Evolutionary conservation across 2,797 vertebrate genomes (phyloP).

Genomic region (Hippopotamyrus pictus): DNA sequence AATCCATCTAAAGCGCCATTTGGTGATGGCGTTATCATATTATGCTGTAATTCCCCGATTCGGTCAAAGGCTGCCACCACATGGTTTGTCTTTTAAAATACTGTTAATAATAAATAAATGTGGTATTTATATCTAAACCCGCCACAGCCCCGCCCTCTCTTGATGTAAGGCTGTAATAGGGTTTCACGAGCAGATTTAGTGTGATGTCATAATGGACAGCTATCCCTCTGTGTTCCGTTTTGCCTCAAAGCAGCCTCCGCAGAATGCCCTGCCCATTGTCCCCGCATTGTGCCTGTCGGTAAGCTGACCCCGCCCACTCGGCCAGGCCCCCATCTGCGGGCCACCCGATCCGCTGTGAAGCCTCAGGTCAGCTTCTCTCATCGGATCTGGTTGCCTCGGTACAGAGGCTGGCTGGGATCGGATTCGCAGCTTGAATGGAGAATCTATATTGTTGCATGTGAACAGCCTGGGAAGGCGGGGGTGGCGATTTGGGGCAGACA

Average conservation of each 20-base stretch:
- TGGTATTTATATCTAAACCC: neutral
- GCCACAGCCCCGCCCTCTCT: neutral
- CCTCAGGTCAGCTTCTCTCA: conserved; percentile 54
- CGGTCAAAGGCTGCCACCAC: neutral
- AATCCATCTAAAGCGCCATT: neutral
- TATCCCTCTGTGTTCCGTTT: neutral
- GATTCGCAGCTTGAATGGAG: conserved; percentile 32
- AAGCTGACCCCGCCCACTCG: neutral
- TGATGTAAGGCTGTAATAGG: neutral
- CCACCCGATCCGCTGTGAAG: conserved; percentile 60
- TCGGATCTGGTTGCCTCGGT: conserved; percentile 49
- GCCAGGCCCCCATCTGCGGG: conserved; percentile 40
- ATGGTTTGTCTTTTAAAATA: neutral
- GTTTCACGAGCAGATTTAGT: neutral
- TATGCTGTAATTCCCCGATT: neutral
- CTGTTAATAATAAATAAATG: neutral
- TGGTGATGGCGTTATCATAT: neutral
- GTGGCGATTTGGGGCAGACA: neutral
- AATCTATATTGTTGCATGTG: conserved; percentile 33
- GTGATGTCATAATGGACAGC: neutral
- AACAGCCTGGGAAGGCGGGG: conserved; percentile 5
- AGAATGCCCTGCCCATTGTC: conserved; percentile 7
- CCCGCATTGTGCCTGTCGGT: neutral
- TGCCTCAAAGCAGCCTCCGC: conserved; percentile 11
- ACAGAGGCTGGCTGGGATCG: conserved; percentile 24